Conservation (phyloP, 2,888 invertebrate species). For the Troides oblongomaculatus region DNA sequence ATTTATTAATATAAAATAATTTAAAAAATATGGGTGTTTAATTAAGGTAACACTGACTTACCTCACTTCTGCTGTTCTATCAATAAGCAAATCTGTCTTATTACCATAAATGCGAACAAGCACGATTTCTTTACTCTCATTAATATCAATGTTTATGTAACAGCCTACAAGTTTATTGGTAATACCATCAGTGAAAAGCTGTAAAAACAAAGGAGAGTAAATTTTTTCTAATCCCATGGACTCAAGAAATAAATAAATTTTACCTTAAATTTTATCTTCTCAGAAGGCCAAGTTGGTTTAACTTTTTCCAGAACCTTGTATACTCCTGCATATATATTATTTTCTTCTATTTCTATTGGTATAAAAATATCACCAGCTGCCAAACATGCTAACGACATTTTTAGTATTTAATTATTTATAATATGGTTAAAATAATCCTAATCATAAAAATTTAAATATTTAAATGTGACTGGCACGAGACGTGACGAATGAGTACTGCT, state of each 20-base stretch:
- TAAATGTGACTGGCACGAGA: slow-evolving; percentile 15
- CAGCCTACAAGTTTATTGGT: slow-evolving; percentile 95
- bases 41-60: slow-evolving; percentile 45
- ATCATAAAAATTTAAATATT: background rate
- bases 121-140: slow-evolving; percentile 81
- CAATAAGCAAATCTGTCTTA: slow-evolving; percentile 95
- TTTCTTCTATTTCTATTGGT: slow-evolving; percentile 83
- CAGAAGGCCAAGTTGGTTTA: slow-evolving; percentile 84
- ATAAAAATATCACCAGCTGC: slow-evolving; percentile 69
- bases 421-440: slow-evolving; percentile 2
- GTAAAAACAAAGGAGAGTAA: slow-evolving; percentile 37
- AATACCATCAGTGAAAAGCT: slow-evolving; percentile 96
- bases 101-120: slow-evolving; percentile 95
- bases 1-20: background rate
- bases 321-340: slow-evolving; percentile 84
- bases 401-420: slow-evolving; percentile 29
- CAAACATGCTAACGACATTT: slow-evolving; percentile 56
- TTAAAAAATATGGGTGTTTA: background rate
- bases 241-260: background rate
- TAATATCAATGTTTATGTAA: slow-evolving; percentile 60
- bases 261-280: slow-evolving; percentile 87
- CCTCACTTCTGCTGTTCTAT: slow-evolving; percentile 90
- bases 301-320: slow-evolving; percentile 83
- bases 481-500: slow-evolving; percentile 25
- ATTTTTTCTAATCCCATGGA: background rate